Evolutionary conservation across 2,888 invertebrate species (phyloP).

Genomic region (Carterocephalus palaemon): DNA sequence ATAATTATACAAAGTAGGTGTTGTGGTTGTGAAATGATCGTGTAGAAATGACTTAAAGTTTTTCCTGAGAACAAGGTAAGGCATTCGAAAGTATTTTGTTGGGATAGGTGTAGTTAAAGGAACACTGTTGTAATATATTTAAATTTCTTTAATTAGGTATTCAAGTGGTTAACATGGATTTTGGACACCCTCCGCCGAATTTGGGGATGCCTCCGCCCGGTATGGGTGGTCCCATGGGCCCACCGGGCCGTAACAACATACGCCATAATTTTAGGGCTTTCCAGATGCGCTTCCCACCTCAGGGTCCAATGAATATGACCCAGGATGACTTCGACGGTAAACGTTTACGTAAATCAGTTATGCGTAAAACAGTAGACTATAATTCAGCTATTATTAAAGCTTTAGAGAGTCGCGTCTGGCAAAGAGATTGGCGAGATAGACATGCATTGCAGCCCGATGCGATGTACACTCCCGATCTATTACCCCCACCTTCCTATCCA

Average conservation of each 20-base stretch:
- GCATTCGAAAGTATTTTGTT: slow-evolving; percentile 9
- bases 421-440: slow-evolving; percentile 93
- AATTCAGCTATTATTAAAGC: slow-evolving; percentile 96
- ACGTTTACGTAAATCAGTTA: slow-evolving; percentile 95
- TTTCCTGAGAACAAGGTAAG: slow-evolving; percentile 61
- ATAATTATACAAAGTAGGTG: slow-evolving; percentile 25
- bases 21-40: slow-evolving; percentile 47
- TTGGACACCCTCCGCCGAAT: slow-evolving; percentile 71
- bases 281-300: slow-evolving; percentile 74
- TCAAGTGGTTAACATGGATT: slow-evolving; percentile 70
- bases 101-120: slow-evolving; percentile 6
- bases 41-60: slow-evolving; percentile 65
- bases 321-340: slow-evolving; percentile 97
- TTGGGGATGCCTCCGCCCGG: slow-evolving; percentile 68
- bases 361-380: slow-evolving; percentile 98
- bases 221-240: slow-evolving; percentile 51
- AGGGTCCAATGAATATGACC: slow-evolving; percentile 83
- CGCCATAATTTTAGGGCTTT: slow-evolving; percentile 73
- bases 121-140: slow-evolving; percentile 45
- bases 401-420: slow-evolving; percentile 96
- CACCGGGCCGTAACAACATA: slow-evolving; percentile 67
- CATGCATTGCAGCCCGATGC: slow-evolving; percentile 95
- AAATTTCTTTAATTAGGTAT: slow-evolving; percentile 71
- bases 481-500: slow-evolving; percentile 95
- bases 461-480: slow-evolving; percentile 94